A percentile compares a stretch with the other conserved stretches of the same genome.
Conservation (phyloP, 2,888 invertebrate species). For the Drosophila cognata region DNA sequence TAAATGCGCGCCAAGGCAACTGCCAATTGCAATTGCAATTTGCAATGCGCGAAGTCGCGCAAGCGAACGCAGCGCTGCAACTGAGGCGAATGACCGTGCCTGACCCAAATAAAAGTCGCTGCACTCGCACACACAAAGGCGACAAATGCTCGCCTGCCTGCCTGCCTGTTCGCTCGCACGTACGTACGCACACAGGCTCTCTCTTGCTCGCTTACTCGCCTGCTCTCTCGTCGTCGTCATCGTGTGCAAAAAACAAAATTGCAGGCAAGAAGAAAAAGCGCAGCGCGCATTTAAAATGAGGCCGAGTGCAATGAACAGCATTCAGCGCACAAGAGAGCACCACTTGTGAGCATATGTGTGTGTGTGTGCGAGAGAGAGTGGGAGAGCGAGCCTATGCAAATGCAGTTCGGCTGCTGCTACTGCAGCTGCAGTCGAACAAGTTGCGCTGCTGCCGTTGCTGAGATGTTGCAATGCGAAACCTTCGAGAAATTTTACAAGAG, state of each 20-base stretch:
- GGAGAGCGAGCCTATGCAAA: conserved; percentile 63
- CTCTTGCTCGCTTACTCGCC: conserved; percentile 3
- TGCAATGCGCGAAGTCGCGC: conserved; percentile 15
- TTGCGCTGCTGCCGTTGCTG: conserved; percentile 52
- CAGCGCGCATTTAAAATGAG: conserved; percentile 71
- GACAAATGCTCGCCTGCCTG: conserved; percentile 43
- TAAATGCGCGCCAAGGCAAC: conserved; percentile 78
- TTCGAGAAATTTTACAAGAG: conserved; percentile 84
- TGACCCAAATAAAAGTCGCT: conserved; percentile 90
- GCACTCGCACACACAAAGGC: conserved; percentile 84
- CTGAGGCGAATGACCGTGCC: conserved; percentile 87
- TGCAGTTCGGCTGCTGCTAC: conserved; percentile 42
- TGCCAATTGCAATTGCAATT: conserved; percentile 51
- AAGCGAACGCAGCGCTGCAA: conserved; percentile 26
- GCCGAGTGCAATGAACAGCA: conserved; percentile 84
- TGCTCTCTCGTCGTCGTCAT: conserved; percentile 35
- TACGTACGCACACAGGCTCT: conserved; percentile 2
- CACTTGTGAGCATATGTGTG: conserved; percentile 4
- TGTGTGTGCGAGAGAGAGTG: conserved; percentile 14
- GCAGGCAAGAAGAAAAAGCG: conserved; percentile 55
- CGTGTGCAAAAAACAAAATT: conserved; percentile 68
- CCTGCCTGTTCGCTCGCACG: conserved; percentile 21
- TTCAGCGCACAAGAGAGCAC: conserved; percentile 72
- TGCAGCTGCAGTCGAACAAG: conserved; percentile 63
- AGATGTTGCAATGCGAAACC: conserved; percentile 83